Evolutionary conservation across 2,888 invertebrate species (phyloP).

Genomic region (Entomobrya multifasciata): DNA sequence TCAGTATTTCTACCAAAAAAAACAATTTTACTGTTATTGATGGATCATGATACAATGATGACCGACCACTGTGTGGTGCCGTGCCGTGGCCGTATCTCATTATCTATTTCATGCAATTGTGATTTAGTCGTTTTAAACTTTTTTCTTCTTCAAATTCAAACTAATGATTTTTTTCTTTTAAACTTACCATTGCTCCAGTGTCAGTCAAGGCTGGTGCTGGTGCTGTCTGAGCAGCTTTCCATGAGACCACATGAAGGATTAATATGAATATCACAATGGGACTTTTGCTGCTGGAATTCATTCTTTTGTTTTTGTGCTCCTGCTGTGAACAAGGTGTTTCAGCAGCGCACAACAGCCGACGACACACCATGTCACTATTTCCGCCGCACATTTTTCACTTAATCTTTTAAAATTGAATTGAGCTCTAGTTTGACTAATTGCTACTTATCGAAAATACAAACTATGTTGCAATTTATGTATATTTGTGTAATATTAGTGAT

Average conservation of each 20-base stretch:
- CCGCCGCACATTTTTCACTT: conserved; percentile 28
- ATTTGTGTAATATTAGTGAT: too few relatives aligned
- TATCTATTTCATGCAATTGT: too few relatives aligned
- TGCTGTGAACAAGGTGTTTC: neutral
- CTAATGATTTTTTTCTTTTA: neutral
- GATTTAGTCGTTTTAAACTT: too few relatives aligned
- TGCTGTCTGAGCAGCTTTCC: conserved; percentile 40
- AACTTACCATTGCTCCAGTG: conserved; percentile 67
- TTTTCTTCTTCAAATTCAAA: too few relatives aligned
- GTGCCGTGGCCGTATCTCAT: conserved; percentile 2
- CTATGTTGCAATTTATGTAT: too few relatives aligned
- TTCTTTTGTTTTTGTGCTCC: conserved; percentile 26
- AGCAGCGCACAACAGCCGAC: neutral
- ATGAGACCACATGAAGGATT: conserved; percentile 65
- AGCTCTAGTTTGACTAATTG: too few relatives aligned
- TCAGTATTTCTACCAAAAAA: neutral
- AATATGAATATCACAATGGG: conserved; percentile 56
- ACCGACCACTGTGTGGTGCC: neutral
- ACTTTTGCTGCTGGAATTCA: neutral
- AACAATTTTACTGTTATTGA: neutral
- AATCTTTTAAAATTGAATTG: too few relatives aligned
- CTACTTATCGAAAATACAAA: too few relatives aligned
- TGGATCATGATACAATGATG: conserved; percentile 8
- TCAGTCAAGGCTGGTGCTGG: conserved; percentile 61
- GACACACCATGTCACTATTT: conserved; percentile 12